Evolutionary conservation across 92 coral and sea anemone species (phyloP).

Genomic region (Heteractis magnifica): DNA sequence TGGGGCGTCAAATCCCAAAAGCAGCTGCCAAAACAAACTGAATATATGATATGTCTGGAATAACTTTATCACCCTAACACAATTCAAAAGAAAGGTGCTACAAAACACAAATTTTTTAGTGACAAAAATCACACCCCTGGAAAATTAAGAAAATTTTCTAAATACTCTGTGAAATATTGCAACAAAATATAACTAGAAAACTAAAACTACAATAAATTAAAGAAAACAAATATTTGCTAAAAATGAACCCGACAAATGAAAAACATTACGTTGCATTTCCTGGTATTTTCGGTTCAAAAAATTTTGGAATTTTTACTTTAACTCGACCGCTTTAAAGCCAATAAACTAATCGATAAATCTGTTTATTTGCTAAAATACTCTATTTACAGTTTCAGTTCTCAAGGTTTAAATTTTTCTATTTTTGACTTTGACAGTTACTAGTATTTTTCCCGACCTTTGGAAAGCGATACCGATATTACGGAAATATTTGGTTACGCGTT

Average conservation of each 20-base stretch:
- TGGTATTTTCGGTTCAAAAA: background rate
- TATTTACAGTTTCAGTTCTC: background rate
- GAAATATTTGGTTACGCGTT: background rate
- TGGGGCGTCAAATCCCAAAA: background rate
- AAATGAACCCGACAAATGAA: background rate
- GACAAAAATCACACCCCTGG: background rate
- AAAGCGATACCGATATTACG: background rate
- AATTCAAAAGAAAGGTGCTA: background rate
- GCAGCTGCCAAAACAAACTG: background rate
- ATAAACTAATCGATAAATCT: background rate
- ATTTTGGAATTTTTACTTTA: background rate
- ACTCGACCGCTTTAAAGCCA: background rate
- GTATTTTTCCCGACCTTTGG: background rate
- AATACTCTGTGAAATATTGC: background rate
- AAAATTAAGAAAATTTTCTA: background rate
- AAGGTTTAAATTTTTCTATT: background rate
- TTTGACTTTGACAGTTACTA: background rate
- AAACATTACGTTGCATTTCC: background rate
- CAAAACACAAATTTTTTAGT: background rate
- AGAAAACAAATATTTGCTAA: background rate
- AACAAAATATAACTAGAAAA: background rate
- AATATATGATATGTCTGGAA: background rate
- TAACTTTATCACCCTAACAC: background rate
- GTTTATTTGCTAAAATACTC: background rate
- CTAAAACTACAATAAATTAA: background rate